Conservation (phyloP, 2,797 vertebrate genomes). For the Orestias chungarensis region DNA sequence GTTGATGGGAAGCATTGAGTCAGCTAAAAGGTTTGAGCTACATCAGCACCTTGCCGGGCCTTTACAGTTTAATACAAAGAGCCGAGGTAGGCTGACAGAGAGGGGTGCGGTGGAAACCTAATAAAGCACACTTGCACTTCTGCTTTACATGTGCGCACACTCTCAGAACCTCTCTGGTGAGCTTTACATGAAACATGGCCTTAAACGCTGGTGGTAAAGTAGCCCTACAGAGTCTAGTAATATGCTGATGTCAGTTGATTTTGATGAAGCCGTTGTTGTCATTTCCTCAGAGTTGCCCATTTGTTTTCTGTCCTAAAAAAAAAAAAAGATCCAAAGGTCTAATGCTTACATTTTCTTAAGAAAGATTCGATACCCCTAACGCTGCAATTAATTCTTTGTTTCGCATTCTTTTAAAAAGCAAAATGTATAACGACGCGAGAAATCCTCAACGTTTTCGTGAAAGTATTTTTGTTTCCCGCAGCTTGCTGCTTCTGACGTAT, state of each 20-base stretch:
- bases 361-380: no score
- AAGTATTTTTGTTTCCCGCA: no score
- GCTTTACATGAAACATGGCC: conserved; percentile 5
- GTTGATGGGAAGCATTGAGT: conserved; percentile 71
- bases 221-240: neutral
- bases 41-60: conserved; percentile 75
- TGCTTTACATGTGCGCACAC: conserved; percentile 6
- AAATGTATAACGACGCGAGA: no score
- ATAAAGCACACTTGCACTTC: conserved; percentile 43
- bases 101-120: conserved; percentile 45
- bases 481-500: conserved; percentile 17
- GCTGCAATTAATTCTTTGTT: no score
- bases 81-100: conserved; percentile 51
- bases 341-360: neutral
- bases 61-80: conserved; percentile 71
- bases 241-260: no score
- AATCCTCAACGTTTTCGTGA: no score
- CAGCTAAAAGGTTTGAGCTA: conserved; percentile 75
- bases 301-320: neutral
- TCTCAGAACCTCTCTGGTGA: neutral
- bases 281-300: neutral
- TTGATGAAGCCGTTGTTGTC: neutral
- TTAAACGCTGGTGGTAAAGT: conserved; percentile 14
- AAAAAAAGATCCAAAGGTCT: no score
- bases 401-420: neutral